Base-by-base conservation (phyloP, 2,113 vertebrate genomes). In the Malurus melanocephalus region DNA sequence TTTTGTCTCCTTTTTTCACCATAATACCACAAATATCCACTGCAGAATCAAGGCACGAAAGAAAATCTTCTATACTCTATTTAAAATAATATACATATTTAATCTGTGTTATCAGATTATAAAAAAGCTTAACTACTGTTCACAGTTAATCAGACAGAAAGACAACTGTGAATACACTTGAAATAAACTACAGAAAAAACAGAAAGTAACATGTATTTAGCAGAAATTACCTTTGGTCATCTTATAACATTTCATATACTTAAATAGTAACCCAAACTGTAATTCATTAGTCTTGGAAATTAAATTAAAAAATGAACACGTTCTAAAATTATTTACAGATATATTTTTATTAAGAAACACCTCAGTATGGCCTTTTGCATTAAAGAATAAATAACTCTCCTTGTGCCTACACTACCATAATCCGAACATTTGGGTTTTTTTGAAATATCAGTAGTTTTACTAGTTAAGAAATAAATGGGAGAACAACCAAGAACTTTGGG, bases 1-100 rank as follows among this genome's bases (percentile, higher is more conserved):
- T 99, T 94, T 99, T 99, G 95, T 99, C 99, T 82, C 97, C 98
- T 80, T 96, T 99, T 97, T 98, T 99, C 79, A 99, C 93, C 98
- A 99, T 98, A 92, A 99, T 97, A 87, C 98, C 98, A 90, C 99
- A 99, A 57, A 98, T 97, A 92, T 99, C 99, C 87, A 98, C 97
- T 72, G 97, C 97, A 35, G 92, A 94, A 96, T 99, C 99, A 76
- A 99, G 95, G 94, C 92, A 98, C 7, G 95, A 97, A 85, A 99
- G 93, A 93, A 99, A 99, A 59, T 99, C 99, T 96, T 99, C 99
- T 64, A 99, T 81, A n/a, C 96, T 98, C 99, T 99, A 79, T 76
- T 83, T 94, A 90, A 67, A 77, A 85, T 2, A 1, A 87, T 10
- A 65, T 2, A 84, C 65, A 61, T 38, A 82, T 33, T 88, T 79